Conservation (phyloP, 1,140 invertebrate species). For the Zophobas morio region DNA sequence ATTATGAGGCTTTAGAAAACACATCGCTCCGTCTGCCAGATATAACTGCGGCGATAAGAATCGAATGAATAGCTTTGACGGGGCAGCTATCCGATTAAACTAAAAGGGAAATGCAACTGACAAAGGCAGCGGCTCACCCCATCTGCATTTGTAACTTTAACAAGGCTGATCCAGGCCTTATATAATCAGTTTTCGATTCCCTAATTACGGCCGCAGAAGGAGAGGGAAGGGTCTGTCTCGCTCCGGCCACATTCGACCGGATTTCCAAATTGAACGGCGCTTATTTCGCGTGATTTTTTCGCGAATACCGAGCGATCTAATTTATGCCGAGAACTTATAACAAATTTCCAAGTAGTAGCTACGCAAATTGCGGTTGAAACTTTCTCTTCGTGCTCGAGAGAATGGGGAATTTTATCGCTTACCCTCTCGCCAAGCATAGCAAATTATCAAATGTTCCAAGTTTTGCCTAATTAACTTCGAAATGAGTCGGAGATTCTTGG, state of each 20-base stretch:
- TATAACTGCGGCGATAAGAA: slow-evolving; percentile 54
- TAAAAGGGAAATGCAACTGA: slow-evolving; percentile 49
- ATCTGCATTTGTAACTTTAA: slow-evolving; percentile 57
- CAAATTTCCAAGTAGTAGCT: slow-evolving; percentile 56
- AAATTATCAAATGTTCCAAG: slow-evolving; percentile 59
- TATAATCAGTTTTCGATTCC: slow-evolving; percentile 55
- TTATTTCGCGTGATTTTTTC: slow-evolving; percentile 9
- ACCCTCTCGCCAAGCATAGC: slow-evolving; percentile 51
- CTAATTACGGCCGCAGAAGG: slow-evolving; percentile 46
- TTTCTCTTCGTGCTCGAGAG: slow-evolving; percentile 48
- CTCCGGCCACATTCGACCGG: slow-evolving; percentile 13
- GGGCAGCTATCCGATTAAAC: slow-evolving; percentile 52
- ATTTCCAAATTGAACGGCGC: slow-evolving; percentile 28
- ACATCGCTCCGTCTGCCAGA: slow-evolving; percentile 40
- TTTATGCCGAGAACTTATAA: slow-evolving; percentile 57
- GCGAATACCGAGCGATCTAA: slow-evolving; percentile 46
- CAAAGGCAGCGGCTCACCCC: slow-evolving; percentile 52
- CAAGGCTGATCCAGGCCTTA: slow-evolving; percentile 53
- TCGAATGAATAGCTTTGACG: slow-evolving; percentile 52
- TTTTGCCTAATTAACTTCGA: slow-evolving; percentile 60
- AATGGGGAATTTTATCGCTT: slow-evolving; percentile 57
- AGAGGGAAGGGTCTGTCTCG: neutral
- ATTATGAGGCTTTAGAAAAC: slow-evolving; percentile 36
- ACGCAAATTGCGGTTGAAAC: slow-evolving; percentile 59
- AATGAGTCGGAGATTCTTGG: slow-evolving; percentile 56